Base-by-base conservation (phyloP, 2,113 vertebrate species). In the Garra rufa region DNA sequence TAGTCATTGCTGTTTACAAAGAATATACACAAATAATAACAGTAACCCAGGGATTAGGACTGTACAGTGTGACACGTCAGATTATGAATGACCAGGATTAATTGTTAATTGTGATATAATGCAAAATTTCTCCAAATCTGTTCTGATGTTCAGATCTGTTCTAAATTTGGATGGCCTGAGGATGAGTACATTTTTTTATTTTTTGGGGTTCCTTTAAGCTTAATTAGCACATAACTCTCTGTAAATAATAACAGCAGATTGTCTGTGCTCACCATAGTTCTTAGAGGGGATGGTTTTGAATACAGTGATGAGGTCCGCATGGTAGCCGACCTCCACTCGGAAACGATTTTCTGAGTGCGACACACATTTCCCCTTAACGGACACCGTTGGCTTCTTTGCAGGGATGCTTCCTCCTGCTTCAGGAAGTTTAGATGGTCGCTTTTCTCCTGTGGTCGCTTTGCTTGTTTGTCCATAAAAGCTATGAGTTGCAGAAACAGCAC, bases 271-370 rank as follows among this genome's bases (percentile, higher is more conserved):
- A 98, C 98, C 98, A 19, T 97, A 99, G 61, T 7, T 94, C 90
- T 94, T 97, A 81, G 96, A 98, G 24, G 96, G 94, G 19, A 99
- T 93, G 26, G 87, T 95, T 93, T 98, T 98, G 86, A 99, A 99
- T 79, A 96, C 87, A 3, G 92, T 87, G 73, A 99, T 90, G 50
- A 99, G 97, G 26, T 96, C 93, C 2, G 93, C 90, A 1, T 96
- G 94, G 90, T 98, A 99, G 15, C 96, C 91, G 6, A 97, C 91
- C 91, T 99, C 95, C 0, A 99, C 95, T 83, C 94, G 94, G 92
- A 99, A 99, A 14, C 97, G 94, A 41, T 91, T 92, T 38, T 96
- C 94, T 4, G 87, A 82, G 0, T 94, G 93, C 82, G 89, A 88
- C 8, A 96, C 86, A 78, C 98, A 99, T 43, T 85, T 94, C 21